Evolutionary conservation across 2,797 vertebrate genomes (phyloP), one percentile per base, ranked within the genome.

Genomic region (Alcedo quadribrachys): DNA sequence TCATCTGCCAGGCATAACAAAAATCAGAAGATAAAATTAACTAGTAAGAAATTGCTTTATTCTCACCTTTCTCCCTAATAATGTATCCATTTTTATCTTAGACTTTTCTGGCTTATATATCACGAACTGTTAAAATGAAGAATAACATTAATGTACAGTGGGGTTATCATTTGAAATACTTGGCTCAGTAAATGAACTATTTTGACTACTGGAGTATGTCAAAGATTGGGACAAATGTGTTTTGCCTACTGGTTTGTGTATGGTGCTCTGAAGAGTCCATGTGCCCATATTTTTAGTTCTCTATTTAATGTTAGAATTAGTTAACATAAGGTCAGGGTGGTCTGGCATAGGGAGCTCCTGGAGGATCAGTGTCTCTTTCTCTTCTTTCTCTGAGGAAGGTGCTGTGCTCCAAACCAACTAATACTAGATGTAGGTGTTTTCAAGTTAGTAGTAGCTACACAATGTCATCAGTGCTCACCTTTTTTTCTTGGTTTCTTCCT

Each of bases 151-250:
- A 87, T 79, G 75, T 85, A 68, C 40, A 48, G 15, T 68, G 14
- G 82, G 93, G 70, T 86, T 68, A 69, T 82, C 77, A 62, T 33
- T 21, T 82, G 85, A 63, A 96, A 80, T 90, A 81, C 81, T 96
- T 93, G 58, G 40, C 60, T 97, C 93, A 89, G 51, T 69, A 95
- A 88, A 61, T 78, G 65, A 94, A 76, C 61, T 62, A 2, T 85
- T 89, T 58, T 69, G 37, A 40, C 86, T 57, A 20, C 63, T 66
- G 30, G 33, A 85, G 78, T 73, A 80, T 62, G 45, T 92, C 13
- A 51, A 75, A 94, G 77, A 85, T 57, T 21, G 60, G 40, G 28
- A 75, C 24, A 30, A 81, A 88, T 89, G 20, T 68, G 46, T 93
- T 96, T 87, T 1, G 2, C 67, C 81, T 86, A 22, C 68, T 91